Evolutionary conservation across 1,140 invertebrate genomes (phyloP).

Genomic region (Eufriesea mexicana): DNA sequence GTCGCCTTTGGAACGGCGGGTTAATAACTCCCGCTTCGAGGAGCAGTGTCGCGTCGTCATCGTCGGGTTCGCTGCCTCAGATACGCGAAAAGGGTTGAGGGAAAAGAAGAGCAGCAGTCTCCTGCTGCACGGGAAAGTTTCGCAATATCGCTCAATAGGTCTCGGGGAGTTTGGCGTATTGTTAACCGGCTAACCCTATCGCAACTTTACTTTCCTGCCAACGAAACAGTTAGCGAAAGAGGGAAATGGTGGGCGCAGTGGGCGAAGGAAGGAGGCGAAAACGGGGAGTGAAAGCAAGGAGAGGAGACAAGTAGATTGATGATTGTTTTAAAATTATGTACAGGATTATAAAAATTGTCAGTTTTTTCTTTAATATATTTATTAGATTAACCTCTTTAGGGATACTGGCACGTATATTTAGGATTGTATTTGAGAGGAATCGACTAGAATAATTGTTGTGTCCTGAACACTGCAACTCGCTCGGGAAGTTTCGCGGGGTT

Average conservation of each 20-base stretch:
- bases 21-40: slow-evolving; percentile 53
- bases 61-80: not conserved
- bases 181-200: slow-evolving; percentile 61
- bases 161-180: slow-evolving; percentile 52
- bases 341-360: too few relatives aligned
- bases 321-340: too few relatives aligned
- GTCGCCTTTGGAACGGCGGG: slow-evolving; percentile 35
- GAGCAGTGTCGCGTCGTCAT: not conserved
- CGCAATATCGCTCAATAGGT: slow-evolving; percentile 72
- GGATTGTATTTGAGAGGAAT: too few relatives aligned
- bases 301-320: not conserved
- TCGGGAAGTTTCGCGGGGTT: too few relatives aligned
- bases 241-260: too few relatives aligned
- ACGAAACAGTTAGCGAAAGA: slow-evolving; percentile 15
- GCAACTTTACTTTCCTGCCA: slow-evolving; percentile 16
- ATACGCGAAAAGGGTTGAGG: slow-evolving; percentile 2
- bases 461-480: too few relatives aligned
- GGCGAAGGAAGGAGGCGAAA: not conserved
- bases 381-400: too few relatives aligned
- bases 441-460: too few relatives aligned
- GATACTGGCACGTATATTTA: too few relatives aligned
- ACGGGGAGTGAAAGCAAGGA: not conserved
- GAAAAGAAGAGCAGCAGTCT: not conserved
- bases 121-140: slow-evolving; percentile 71
- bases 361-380: too few relatives aligned